Evolutionary conservation across 2,113 vertebrate species (phyloP), one percentile per base, ranked within the genome.

Genomic region (Trogon melanurus): DNA sequence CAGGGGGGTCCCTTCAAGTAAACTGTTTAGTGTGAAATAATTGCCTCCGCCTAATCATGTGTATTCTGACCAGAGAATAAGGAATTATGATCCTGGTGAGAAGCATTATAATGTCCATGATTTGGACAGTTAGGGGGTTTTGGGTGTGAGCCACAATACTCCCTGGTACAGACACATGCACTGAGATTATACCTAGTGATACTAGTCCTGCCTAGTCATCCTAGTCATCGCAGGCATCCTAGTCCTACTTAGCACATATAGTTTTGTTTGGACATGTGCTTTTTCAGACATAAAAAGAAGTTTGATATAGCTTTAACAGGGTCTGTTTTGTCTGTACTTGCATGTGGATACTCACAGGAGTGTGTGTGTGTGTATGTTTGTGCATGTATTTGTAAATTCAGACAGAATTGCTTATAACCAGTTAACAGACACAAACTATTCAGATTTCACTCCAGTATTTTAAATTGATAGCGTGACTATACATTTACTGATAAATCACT

Each of bases 111-210:
- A 56, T 18, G 32, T 21, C 16, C 13, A 1, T 56, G 38, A 20
- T 38, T 56, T 85, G n/a, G 27, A 11, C 16, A 18, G 8, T 11
- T 13, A 13, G 21, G 10, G 5, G 5, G 29, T 47, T 67, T 14
- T 32, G 2, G 19, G 26, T 16, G 1, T 66, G 32, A 88, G 32
- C 32, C 47, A 65, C 20, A n/a, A 8, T 13, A 6, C 17, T 44
- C 19, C 17, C 32, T 73, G 32, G 6, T 62, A 29, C 38, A 73
- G 25, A 47, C 19, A n/a, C 0, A 0, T 19, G 16, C 29, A 13
- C n/a, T 51, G 48, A 73, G 34, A 16, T 58, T 5, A 7, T 29
- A 48, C 12, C 10, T 18, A 22, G 70, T 57, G 29, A 53, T 51
- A 47, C 23, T 1, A 47, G 5, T 6, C 6, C 56, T 30, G 56